Percentiles rank a stretch among this genome's conserved stretches.
Conservation (phyloP, 1,140 invertebrate species). For the Acyrthosiphon pisum region DNA sequence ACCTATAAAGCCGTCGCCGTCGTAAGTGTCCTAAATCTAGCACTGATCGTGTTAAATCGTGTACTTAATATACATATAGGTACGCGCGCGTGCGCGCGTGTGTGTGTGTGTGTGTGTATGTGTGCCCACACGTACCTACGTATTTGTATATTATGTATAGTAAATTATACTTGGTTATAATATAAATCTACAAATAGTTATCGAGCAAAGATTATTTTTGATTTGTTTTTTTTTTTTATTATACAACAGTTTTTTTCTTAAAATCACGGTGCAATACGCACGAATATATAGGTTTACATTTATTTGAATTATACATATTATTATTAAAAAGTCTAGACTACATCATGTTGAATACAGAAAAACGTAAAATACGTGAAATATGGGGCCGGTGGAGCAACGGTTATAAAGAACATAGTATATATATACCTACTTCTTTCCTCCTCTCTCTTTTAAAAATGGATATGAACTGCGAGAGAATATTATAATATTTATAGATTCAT, state of each 20-base stretch:
- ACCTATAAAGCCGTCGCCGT: no score
- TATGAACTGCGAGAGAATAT: no score
- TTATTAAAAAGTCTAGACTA: background rate
- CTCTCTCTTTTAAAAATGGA: no score
- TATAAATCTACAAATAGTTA: background rate
- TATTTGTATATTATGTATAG: no score
- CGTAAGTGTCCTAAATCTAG: no score
- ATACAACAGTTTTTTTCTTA: background rate
- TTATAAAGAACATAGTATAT: background rate
- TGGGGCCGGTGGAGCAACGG: background rate
- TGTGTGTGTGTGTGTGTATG: no score
- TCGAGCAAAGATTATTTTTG: background rate
- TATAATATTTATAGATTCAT: background rate
- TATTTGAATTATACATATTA: background rate
- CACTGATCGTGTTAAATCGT: no score
- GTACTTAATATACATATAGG: no score
- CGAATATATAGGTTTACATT: background rate
- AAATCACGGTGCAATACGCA: background rate
- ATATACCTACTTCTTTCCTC: no score
- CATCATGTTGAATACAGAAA: background rate
- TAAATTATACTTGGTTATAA: no score
- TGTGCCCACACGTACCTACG: no score
- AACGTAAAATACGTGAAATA: background rate
- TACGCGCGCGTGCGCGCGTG: no score
- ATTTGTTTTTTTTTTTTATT: background rate